These are phyloP conservation scores for Portevinia maculata DNA, from an alignment of 2,888 invertebrate genomes.

Conservation along the genomic window DNA sequence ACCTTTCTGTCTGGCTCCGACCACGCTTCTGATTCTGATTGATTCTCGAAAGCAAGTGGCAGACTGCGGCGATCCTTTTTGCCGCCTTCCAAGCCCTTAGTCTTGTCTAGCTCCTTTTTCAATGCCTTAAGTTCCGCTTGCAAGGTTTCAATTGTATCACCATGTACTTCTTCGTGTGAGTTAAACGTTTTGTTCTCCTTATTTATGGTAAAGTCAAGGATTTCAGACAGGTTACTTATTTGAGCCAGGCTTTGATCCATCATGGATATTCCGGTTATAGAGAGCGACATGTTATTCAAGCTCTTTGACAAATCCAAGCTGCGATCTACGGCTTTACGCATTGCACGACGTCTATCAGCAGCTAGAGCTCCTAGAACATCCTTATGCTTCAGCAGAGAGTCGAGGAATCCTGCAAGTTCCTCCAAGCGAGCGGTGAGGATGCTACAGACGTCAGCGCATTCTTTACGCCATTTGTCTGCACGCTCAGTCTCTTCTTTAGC, in stretches of 20 bases:
- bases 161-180: slow-evolving; percentile 78
- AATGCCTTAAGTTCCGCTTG: slow-evolving; percentile 79
- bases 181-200: slow-evolving; percentile 78
- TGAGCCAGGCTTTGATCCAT: slow-evolving; percentile 84
- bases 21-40: slow-evolving; percentile 92
- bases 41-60: slow-evolving; percentile 78
- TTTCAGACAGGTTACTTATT: slow-evolving; percentile 83
- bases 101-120: slow-evolving; percentile 78
- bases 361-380: slow-evolving; percentile 84
- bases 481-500: slow-evolving; percentile 78
- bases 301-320: slow-evolving; percentile 84
- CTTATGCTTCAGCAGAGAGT: slow-evolving; percentile 85
- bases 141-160: slow-evolving; percentile 76
- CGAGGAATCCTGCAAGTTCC: slow-evolving; percentile 86
- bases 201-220: slow-evolving; percentile 78
- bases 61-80: slow-evolving; percentile 81
- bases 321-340: slow-evolving; percentile 84
- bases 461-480: slow-evolving; percentile 80
- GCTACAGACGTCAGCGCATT: slow-evolving; percentile 80
- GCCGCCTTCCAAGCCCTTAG: slow-evolving; percentile 75
- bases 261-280: slow-evolving; percentile 80
- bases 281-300: slow-evolving; percentile 82
- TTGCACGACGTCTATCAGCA: slow-evolving; percentile 83
- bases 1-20: slow-evolving; percentile 93
- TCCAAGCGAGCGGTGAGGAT: slow-evolving; percentile 84